Evolutionary conservation across 2,113 vertebrate species (phyloP).

Genomic region (Neolamprologus toae): DNA sequence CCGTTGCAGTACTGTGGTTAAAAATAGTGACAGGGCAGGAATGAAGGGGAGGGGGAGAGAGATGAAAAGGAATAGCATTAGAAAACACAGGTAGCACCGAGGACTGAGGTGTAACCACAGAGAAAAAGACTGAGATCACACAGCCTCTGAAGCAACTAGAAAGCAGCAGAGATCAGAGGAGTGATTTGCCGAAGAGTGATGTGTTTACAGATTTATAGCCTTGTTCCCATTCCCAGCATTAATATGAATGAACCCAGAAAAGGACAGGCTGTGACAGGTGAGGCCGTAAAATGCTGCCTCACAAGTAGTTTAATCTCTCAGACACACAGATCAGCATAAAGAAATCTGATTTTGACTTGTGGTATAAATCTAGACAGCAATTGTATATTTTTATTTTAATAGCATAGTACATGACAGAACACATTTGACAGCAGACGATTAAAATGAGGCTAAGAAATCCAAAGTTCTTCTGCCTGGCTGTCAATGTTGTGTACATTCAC

Average conservation of each 20-base stretch:
- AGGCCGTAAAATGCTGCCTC: neutral
- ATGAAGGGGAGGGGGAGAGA: neutral
- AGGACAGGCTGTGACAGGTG: neutral
- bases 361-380: neutral
- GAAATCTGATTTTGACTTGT: neutral
- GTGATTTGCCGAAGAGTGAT: neutral
- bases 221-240: neutral
- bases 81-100: neutral
- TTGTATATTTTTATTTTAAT: neutral
- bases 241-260: neutral
- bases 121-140: neutral
- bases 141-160: neutral
- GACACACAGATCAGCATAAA: neutral
- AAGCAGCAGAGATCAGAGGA: constrained; percentile 5
- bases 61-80: constrained; percentile 8
- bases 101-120: neutral
- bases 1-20: constrained; percentile 91
- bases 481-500: neutral
- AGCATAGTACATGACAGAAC: neutral
- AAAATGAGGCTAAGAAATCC: neutral
- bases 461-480: neutral
- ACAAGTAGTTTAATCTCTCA: neutral
- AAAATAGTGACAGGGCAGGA: neutral
- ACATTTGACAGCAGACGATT: neutral
- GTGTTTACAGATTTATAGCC: neutral